phyloP scores from a whole-genome alignment of 1,140 invertebrate species.

The Leptinotarsa texana region DNA sequence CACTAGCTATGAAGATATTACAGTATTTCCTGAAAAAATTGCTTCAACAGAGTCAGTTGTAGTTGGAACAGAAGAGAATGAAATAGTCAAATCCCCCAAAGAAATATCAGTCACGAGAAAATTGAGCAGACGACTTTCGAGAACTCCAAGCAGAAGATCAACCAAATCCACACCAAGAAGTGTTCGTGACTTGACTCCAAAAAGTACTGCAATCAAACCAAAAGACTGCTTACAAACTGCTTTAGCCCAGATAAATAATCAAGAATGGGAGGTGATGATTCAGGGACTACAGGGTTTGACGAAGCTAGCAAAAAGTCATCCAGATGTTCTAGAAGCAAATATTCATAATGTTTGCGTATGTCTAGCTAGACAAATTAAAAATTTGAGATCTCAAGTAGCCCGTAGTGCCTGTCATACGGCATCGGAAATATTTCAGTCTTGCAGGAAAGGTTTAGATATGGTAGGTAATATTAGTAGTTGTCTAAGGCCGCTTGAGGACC shows the following conservation, averaged over 20 bases:
- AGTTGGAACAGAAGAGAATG: neutral
- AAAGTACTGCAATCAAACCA: conserved; percentile 60
- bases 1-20: conserved; percentile 1
- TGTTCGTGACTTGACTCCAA: conserved; percentile 12
- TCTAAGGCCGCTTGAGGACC: too few species aligned
- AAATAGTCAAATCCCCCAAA: conserved; percentile 4
- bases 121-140: conserved; percentile 32
- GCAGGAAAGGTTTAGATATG: conserved; percentile 74
- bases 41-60: neutral
- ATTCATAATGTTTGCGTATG: conserved; percentile 69
- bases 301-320: conserved; percentile 71
- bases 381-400: conserved; percentile 88
- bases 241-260: conserved; percentile 68
- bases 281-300: conserved; percentile 71
- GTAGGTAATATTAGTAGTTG: too few species aligned
- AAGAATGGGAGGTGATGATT: conserved; percentile 81
- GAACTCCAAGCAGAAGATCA: conserved; percentile 31
- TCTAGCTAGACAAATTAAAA: conserved; percentile 78
- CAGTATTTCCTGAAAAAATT: conserved; percentile 2
- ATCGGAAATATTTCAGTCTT: conserved; percentile 73
- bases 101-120: conserved; percentile 27
- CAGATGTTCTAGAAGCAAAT: conserved; percentile 64
- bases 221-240: conserved; percentile 67
- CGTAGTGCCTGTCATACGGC: conserved; percentile 80
- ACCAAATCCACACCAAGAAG: conserved; percentile 35